Evolutionary conservation across 2,888 invertebrate genomes (phyloP).

Genomic region (Microchrysa polita): DNA sequence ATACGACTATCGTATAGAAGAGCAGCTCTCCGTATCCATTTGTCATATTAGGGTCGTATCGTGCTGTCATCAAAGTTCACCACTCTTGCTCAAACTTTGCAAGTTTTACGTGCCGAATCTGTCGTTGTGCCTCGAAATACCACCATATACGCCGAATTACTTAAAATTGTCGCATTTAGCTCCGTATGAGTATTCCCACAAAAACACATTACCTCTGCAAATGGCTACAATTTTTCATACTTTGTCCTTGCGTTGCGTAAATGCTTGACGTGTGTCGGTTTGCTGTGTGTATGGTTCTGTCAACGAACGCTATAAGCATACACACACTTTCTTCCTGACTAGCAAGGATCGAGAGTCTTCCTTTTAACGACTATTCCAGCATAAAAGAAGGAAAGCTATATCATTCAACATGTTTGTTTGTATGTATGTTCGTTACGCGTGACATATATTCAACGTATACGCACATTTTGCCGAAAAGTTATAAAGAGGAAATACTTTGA

Average conservation of each 20-base stretch:
- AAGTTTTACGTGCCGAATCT: too few species aligned
- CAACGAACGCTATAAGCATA: too few species aligned
- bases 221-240: constrained; percentile 1
- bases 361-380: neutral
- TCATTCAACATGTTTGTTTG: too few species aligned
- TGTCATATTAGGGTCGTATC: too few species aligned
- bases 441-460: neutral
- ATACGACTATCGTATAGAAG: too few species aligned
- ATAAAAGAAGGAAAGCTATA: neutral
- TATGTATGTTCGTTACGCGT: neutral
- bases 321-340: too few species aligned
- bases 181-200: neutral
- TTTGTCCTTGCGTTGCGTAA: neutral
- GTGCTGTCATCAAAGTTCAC: too few species aligned
- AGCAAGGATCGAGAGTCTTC: neutral
- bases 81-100: too few species aligned
- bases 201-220: constrained; percentile 3
- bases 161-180: neutral
- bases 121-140: too few species aligned
- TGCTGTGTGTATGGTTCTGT: too few species aligned
- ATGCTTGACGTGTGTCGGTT: neutral
- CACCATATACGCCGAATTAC: neutral
- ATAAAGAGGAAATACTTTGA: constrained; percentile 20
- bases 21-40: too few species aligned
- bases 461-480: neutral